phyloP scores from a whole-genome alignment of 2,797 vertebrate species.

The Pantherophis alleghaniensis region DNA sequence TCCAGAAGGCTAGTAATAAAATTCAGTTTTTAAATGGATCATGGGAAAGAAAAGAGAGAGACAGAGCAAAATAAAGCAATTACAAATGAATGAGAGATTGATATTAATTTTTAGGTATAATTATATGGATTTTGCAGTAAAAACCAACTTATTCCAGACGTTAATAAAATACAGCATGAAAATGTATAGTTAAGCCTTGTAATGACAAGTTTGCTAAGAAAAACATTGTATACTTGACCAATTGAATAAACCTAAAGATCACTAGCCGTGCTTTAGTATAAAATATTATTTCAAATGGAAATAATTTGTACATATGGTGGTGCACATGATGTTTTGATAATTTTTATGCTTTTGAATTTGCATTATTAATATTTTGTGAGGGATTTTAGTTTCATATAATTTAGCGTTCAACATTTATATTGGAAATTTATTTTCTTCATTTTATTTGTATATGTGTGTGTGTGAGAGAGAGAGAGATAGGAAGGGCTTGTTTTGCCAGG shows the following conservation, averaged over 20 bases:
- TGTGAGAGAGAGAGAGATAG: too few species aligned
- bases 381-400: not conserved
- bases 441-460: too few species aligned
- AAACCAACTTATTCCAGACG: conserved; percentile 28
- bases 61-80: not conserved
- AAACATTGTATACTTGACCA: not conserved
- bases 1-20: not conserved
- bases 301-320: not conserved
- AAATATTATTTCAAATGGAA: not conserved
- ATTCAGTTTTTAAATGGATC: conserved; percentile 33
- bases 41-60: not conserved
- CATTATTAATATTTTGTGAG: not conserved
- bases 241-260: not conserved
- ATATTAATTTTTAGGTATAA: conserved; percentile 42
- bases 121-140: conserved; percentile 22
- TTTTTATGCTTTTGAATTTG: not conserved
- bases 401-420: not conserved
- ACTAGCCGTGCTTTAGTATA: not conserved
- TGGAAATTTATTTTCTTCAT: not conserved
- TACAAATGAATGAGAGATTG: not conserved
- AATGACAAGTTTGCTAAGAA: not conserved
- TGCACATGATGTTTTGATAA: not conserved
- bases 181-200: not conserved
- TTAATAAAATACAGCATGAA: conserved; percentile 36
- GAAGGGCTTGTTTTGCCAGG: not conserved